Evolutionary conservation across 2,797 vertebrate species (phyloP), one percentile per base, ranked within the genome.

Genomic region (Sciurus carolinensis): DNA sequence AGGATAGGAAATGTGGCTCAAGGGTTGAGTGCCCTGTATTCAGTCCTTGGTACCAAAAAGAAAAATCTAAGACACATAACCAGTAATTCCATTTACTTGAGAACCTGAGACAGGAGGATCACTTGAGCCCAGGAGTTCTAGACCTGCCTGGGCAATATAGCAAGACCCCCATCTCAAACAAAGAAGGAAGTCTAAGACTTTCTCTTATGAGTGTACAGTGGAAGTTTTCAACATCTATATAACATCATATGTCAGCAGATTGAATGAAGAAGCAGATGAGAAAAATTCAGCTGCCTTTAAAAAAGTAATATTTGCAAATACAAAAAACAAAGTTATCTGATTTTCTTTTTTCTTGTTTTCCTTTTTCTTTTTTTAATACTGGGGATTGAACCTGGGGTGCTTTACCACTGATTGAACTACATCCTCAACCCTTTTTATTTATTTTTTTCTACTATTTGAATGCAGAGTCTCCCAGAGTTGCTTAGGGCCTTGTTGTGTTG

Each of bases 231-330:
- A 33, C 39, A 33, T 77, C 12, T 87, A 2, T 64, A 4, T 95
- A 39, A 42, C 71, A 26, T 93, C 33, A 13, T 80, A 77, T 5
- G 18, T 4, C 47, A 81, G 36, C 44, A 91, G 42, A 82, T 86
- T 89, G 18, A 94, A 22, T 94, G 33, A 36, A 73, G 9, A 92
- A 96, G 30, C n/a, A 72, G 33, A 28, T 83, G 20, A 3, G 33
- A 91, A 88, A 57, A 96, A 71, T 84, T 57, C 22, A 87, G 4
- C 20, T 94, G 22, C 26, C 59, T 82, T 83, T 82, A 52, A 59
- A 59, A 59, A 24, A 59, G 28, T 26, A 30, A 30, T 64, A 64
- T 92, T 66, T 93, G 28, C 18, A 94, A 88, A 91, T 88, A 33
- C n/a, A 13, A 75, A 54, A 82, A 90, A 81, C 50, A 93, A 72